Percentiles rank a stretch among this genome's conserved stretches.
These are phyloP conservation scores for Buceros bicornis DNA, from an alignment of 2,797 vertebrate genomes.

Conservation along the genomic window DNA sequence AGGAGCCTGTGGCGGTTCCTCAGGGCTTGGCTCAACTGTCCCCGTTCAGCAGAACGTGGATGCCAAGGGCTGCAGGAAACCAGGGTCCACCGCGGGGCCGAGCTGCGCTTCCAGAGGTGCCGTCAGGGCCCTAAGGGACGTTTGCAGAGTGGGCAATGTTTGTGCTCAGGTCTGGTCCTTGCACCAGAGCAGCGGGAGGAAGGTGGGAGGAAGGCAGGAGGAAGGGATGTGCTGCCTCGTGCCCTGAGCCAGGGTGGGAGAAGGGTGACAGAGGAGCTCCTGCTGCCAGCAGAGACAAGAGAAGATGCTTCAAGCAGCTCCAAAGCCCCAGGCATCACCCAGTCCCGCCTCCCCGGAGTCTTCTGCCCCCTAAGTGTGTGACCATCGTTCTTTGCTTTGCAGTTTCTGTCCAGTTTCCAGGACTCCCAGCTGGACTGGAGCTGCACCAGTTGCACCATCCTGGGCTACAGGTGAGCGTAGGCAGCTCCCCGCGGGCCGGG, in stretches of 20 bases:
- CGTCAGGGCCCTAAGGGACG: not conserved
- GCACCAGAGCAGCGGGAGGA: not conserved
- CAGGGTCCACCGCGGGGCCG: not conserved
- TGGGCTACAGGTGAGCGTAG: conserved; percentile 89
- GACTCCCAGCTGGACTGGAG: conserved; percentile 84
- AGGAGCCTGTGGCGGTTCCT: not conserved
- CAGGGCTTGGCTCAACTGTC: not conserved
- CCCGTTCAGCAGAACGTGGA: not conserved
- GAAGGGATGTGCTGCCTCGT: not conserved
- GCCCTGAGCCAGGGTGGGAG: not conserved
- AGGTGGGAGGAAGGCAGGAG: not conserved
- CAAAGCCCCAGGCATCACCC: not conserved
- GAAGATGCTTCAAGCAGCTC: not conserved
- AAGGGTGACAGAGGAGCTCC: not conserved
- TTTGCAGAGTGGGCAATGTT: not conserved
- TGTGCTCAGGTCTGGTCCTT: not conserved
- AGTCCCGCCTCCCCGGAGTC: not conserved
- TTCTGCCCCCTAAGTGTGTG: not conserved
- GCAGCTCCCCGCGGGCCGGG: not conserved
- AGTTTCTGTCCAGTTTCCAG: conserved; percentile 88
- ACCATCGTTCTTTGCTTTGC: conserved; percentile 14
- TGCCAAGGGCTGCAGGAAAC: not conserved
- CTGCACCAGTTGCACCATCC: conserved; percentile 84
- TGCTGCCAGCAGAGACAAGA: not conserved
- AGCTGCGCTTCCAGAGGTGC: not conserved